Evolutionary conservation across 2,888 invertebrate species (phyloP), one percentile per base, ranked within the genome.

Genomic region (Neoaliturus tenellus): DNA sequence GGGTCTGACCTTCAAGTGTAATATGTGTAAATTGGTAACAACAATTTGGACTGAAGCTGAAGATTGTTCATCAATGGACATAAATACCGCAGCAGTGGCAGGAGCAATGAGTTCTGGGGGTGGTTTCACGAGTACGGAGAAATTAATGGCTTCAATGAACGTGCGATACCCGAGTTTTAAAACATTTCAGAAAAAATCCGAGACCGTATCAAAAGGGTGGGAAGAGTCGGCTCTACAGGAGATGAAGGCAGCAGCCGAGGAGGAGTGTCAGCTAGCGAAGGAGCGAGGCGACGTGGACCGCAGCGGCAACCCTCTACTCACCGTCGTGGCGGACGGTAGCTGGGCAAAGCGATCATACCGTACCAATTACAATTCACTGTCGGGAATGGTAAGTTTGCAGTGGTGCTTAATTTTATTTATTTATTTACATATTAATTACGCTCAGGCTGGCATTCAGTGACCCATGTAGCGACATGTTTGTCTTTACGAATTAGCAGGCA

Each of bases 321-420:
- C 87, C n/a, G 88, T 89, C 39, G 85, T 89, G 80, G 87, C 86
- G 44, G 88, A 88, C 82, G 88, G 88, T 33, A 87, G 86, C 28
- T 88, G 87, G 88, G 84, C 83, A 20, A 88, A 88, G 84, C 67
- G 88, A 28, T 88, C 87, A 8, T 87, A 88, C 69, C 80, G 82
- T 44, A 84, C 81, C 17, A 85, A 86, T 51, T 86, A 85, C 58
- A 85, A 85, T 33, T 73, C 86, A 8, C 55, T 84, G 31, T 86
- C 86, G 25, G 85, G 84, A 48, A 78, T 80, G 41, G 85, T 84
- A 84, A 83, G 80, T 80, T 48, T 4, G 6, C 17, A n/a, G n/a
- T n/a, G n/a, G n/a, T n/a, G n/a, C n/a, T n/a, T n/a, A n/a, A n/a
- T n/a, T n/a, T n/a, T n/a, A n/a, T n/a, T n/a, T n/a, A n/a, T n/a